Base-by-base conservation (phyloP, 2,113 vertebrate species). In the Sylvia atricapilla region DNA sequence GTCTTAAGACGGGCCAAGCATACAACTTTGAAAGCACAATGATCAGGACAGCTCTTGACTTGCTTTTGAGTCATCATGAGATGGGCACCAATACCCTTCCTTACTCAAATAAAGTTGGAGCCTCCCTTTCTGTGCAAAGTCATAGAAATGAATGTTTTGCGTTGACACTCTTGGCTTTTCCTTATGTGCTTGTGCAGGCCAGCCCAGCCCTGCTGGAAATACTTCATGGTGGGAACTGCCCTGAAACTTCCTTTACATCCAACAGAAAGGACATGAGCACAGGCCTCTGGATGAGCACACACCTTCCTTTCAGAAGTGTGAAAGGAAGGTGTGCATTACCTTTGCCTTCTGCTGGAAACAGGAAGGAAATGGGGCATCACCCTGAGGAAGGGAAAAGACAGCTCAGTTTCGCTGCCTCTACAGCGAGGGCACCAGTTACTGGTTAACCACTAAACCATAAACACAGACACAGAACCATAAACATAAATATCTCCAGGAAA, bases 401-500 rank as follows among this genome's bases (percentile, higher is more conserved):
- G 28, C 37, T 78, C 19, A 18, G 33, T 50, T 77, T 60, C 3
- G 2, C 69, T 79, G 67, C 23, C 67, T 69, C 70, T 46, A 1
- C 35, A 83, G 67, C 28, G 11, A 31, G 16, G 23, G 43, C 15
- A 7, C 27, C 56, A 88, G 72, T 67, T 62, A 67, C 24, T 43
- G 30, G 22, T 41, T 84, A 70, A 58, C 35, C 62, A 56, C 37
- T 46, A 85, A 84, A 50, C 22, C 50, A 56, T 62, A 76, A 89
- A 58, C 44, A 81, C 8, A 83, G 56, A 41, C 49, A 50, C 43
- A 47, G 35, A 70, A 55, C 18, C 67, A 86, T 81, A 67, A 93
- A 60, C 24, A n/a, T 23, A 90, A 92, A 49, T 59, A 81, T 76
- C 49, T 78, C 47, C 60, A 17, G 5, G 46, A 84, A 96, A 84